A percentile compares a stretch with the other conserved stretches of the same genome.
These are phyloP conservation scores for Cacatua alba DNA, from an alignment of 2,113 vertebrate species.

Conservation along the genomic window DNA sequence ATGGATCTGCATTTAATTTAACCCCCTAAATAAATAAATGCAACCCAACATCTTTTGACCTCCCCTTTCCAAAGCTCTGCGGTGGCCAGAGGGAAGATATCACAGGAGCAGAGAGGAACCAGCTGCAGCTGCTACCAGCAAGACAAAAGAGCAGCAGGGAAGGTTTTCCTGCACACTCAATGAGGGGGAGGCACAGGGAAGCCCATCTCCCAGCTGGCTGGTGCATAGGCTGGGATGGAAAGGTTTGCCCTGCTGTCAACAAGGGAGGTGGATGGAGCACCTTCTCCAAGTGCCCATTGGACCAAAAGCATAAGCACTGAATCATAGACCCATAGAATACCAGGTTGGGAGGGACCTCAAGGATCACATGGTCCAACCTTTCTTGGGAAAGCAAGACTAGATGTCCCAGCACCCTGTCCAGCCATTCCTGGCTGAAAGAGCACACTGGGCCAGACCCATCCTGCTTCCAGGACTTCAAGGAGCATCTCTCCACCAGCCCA, in stretches of 20 bases:
- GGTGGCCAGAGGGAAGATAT: neutral
- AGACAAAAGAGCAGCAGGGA: neutral
- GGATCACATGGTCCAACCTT: neutral
- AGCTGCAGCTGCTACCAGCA: neutral
- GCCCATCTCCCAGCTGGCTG: neutral
- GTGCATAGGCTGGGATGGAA: neutral
- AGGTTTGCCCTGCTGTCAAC: fast-evolving
- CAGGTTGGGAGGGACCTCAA: neutral
- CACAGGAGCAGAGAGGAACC: neutral
- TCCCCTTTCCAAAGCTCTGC: neutral
- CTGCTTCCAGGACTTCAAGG: neutral
- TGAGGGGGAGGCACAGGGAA: neutral
- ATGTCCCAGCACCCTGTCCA: neutral
- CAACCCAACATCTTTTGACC: neutral
- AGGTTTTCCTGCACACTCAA: neutral
- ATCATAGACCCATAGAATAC: neutral
- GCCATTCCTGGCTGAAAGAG: neutral
- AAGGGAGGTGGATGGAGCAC: neutral
- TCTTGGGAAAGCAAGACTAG: neutral
- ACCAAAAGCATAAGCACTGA: neutral
- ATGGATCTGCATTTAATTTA: neutral
- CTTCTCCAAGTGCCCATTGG: neutral
- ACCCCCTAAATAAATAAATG: neutral
- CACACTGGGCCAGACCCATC: neutral
- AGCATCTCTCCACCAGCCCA: neutral